Evolutionary conservation across 1,140 invertebrate genomes (phyloP), one percentile per base, ranked within the genome.

Genomic region (Macrobrachium nipponense): DNA sequence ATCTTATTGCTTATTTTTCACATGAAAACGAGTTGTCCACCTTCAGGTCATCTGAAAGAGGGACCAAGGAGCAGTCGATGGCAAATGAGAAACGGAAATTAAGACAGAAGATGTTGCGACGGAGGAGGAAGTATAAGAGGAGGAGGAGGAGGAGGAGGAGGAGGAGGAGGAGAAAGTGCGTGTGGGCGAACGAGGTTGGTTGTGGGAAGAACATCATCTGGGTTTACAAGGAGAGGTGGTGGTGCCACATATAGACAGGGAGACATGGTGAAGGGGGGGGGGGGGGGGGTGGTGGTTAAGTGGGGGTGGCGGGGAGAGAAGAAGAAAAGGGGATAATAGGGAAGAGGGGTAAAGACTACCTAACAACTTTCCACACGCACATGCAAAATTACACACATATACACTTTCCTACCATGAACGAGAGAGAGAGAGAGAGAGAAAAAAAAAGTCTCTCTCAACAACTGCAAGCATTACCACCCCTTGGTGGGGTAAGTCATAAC

Each of bases 311-410:
- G 79, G 61, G 43, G 61, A 43, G 64, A 68, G n/a, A n/a, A n/a
- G n/a, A 64, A 44, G 64, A 43, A 60, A 27, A 5, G 17, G 59
- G 14, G 43, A 51, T 23, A 70, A 70, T 36, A 70, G 27, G 75
- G 43, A 17, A 58, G 17, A 58, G 12, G 75, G 23, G 11, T 44
- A 44, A 18, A 44, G 75, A 77, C 43, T 23, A 60, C 43, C 75
- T 44, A 58, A 58, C 75, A 15, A n/a, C 77, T 23, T 60, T 51
- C 23, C 59, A 61, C 77, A 79, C 58, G 15, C 10, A 79, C 17
- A 60, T n/a, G 14, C n/a, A 79, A 44, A 60, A 1, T 20, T 27
- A 79, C 58, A 79, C 76, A 79, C 59, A 79, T 58, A 79, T 59
- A 79, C 77, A 79, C 17, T 18, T 80, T 58, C 43, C 64, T 23